Conservation (phyloP, 2,888 invertebrate genomes). For the Hoplodrina blanda region DNA sequence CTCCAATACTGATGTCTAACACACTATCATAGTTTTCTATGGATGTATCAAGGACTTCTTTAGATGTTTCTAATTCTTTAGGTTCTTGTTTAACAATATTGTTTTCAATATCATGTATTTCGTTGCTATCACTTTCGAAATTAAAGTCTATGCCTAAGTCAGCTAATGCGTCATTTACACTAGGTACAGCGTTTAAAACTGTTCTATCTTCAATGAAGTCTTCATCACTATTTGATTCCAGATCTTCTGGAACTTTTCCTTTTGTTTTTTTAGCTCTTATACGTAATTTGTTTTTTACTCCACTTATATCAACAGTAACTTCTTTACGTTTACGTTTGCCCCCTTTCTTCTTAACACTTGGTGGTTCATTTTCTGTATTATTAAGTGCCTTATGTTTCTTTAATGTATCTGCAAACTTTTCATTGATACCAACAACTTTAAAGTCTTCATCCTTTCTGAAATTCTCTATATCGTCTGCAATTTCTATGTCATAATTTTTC, state of each 20-base stretch:
- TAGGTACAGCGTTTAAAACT: constrained; percentile 82
- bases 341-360: constrained; percentile 68
- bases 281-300: constrained; percentile 66
- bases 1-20: constrained; percentile 37
- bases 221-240: constrained; percentile 61
- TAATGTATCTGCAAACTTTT: constrained; percentile 80
- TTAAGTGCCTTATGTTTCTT: constrained; percentile 84
- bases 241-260: constrained; percentile 50
- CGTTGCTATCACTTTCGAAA: constrained; percentile 56
- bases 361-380: constrained; percentile 73
- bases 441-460: constrained; percentile 52
- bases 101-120: constrained; percentile 30
- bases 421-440: constrained; percentile 65
- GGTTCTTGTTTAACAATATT: constrained; percentile 34
- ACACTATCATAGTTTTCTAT: constrained; percentile 38
- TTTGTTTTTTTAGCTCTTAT: constrained; percentile 68
- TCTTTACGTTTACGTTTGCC: constrained; percentile 78
- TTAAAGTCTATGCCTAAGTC: constrained; percentile 81
- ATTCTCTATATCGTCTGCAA: constrained; percentile 59
- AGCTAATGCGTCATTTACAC: constrained; percentile 85
- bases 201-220: constrained; percentile 65
- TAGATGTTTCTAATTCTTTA: constrained; percentile 30
- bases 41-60: constrained; percentile 33
- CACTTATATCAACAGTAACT: constrained; percentile 70
- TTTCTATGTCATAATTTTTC: constrained; percentile 45